phyloP scores from a whole-genome alignment of 2,888 invertebrate genomes.

The Gerris lacustris region DNA sequence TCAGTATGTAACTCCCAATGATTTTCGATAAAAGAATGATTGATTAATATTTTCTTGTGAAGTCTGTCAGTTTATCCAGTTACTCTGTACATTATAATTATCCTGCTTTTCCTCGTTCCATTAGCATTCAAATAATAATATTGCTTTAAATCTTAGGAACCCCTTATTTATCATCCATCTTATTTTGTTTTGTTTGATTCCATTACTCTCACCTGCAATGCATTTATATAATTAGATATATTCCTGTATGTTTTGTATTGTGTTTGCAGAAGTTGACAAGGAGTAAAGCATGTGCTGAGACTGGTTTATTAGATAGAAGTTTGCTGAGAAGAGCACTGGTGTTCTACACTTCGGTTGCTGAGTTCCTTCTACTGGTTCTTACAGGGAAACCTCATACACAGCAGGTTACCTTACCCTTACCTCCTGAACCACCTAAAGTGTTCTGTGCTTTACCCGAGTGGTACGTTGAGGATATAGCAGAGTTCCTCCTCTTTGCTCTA shows the following conservation, averaged over 20 bases:
- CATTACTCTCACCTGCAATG: no score
- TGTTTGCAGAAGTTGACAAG: constrained; percentile 29
- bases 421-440: constrained; percentile 51
- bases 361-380: constrained; percentile 57
- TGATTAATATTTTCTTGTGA: no score
- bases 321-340: constrained; percentile 68
- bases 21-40: no score
- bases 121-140: no score
- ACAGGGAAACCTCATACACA: constrained; percentile 39
- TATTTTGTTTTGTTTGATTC: no score
- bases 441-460: constrained; percentile 92
- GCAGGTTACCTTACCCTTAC: constrained; percentile 41
- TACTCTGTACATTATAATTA: no score
- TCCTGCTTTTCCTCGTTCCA: no score
- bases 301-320: constrained; percentile 72
- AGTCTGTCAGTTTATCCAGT: no score
- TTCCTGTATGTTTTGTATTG: constrained; percentile 8
- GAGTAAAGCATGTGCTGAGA: constrained; percentile 84
- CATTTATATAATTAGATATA: no score
- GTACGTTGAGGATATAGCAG: constrained; percentile 94
- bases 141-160: no score
- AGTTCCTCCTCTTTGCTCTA: constrained; percentile 82
- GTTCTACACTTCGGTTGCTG: constrained; percentile 78
- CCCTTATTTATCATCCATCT: no score
- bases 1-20: no score